Evolutionary conservation across 2,797 vertebrate species (phyloP).

Genomic region (Pangasius djambal): DNA sequence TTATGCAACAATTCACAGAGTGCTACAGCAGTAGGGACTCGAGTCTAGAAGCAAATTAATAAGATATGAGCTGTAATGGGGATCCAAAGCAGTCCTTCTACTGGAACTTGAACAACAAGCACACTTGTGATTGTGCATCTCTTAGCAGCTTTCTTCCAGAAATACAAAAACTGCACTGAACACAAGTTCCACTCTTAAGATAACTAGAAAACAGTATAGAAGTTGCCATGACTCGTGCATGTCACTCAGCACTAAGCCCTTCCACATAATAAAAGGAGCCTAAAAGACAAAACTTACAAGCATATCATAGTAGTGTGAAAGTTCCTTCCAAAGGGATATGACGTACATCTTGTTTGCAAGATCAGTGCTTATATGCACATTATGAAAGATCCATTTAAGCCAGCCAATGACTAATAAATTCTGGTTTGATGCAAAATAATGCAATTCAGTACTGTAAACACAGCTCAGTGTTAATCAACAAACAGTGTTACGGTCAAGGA

Average conservation of each 20-base stretch:
- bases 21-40: background rate
- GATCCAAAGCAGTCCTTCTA: background rate
- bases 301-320: background rate
- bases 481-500: background rate
- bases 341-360: too few relatives aligned
- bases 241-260: background rate
- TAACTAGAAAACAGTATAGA: background rate
- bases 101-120: background rate
- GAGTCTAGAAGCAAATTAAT: constrained; percentile 13
- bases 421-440: background rate
- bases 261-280: background rate
- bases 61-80: constrained; percentile 7
- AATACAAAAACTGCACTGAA: background rate
- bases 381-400: background rate
- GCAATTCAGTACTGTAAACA: background rate
- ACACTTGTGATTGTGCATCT: background rate
- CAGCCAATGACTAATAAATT: background rate
- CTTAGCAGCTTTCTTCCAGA: constrained; percentile 2
- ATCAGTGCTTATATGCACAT: background rate
- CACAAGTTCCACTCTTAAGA: background rate
- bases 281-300: background rate
- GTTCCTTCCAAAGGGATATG: background rate
- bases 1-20: constrained; percentile 2
- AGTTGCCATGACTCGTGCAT: background rate
- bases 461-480: background rate